Conservation (phyloP, 2,113 vertebrate species). For the Scomber japonicus region DNA sequence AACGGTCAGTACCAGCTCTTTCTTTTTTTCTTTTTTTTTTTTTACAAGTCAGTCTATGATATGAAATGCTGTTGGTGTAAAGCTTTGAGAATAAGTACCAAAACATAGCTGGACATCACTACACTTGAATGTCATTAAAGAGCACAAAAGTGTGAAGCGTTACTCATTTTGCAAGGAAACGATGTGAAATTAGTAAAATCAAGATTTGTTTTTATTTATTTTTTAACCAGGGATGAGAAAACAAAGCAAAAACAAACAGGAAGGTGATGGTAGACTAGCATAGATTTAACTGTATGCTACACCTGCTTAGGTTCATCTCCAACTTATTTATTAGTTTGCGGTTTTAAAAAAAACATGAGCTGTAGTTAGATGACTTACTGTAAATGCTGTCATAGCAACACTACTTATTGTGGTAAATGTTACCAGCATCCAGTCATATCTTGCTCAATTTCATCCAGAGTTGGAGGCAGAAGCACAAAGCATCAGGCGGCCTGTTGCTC, state of each 20-base stretch:
- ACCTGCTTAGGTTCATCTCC: not conserved
- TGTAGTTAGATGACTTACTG: not conserved
- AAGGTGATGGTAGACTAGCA: not conserved
- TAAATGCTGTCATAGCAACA: not conserved
- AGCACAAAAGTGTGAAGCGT: not conserved
- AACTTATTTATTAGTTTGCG: not conserved
- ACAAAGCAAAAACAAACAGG: conserved; percentile 12
- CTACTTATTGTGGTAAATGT: not conserved
- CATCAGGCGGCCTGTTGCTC: conserved; percentile 36
- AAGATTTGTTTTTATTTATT: too few relatives aligned
- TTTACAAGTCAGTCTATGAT: not conserved
- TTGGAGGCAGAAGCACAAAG: not conserved
- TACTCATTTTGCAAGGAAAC: not conserved
- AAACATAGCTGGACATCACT: not conserved
- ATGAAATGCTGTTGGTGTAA: not conserved
- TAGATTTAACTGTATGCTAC: not conserved
- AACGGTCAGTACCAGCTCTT: conserved; percentile 90
- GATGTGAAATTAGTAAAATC: not conserved
- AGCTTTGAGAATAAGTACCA: not conserved
- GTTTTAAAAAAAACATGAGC: not conserved
- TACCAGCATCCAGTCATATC: too few relatives aligned
- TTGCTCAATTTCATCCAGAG: not conserved
- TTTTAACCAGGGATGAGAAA: not conserved
- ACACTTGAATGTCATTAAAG: not conserved
- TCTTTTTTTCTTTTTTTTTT: not conserved